phyloP scores from a whole-genome alignment of 2,797 vertebrate species.

The Ctenosaura bakeri region DNA sequence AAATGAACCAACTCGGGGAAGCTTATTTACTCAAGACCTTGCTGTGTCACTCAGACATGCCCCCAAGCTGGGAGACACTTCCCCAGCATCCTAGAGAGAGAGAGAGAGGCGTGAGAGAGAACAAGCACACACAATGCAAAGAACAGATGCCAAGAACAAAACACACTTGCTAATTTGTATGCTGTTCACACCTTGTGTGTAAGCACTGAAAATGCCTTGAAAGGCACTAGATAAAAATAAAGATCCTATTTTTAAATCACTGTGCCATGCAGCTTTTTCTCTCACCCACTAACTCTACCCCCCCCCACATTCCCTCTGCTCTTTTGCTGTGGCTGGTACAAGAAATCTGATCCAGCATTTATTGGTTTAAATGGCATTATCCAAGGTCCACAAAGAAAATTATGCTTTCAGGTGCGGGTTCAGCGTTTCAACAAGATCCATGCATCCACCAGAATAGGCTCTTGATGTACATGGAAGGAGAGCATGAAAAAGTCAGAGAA shows the following conservation, averaged over 20 bases:
- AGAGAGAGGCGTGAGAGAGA: neutral
- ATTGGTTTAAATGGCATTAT: slow-evolving; percentile 43
- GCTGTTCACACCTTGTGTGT: slow-evolving; percentile 62
- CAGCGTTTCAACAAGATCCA: neutral
- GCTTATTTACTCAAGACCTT: accelerated
- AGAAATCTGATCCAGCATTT: slow-evolving; percentile 52
- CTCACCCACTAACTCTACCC: neutral
- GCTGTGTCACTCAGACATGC: neutral
- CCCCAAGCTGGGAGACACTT: slow-evolving; percentile 13
- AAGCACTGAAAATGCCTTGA: slow-evolving; percentile 58
- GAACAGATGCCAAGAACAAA: slow-evolving; percentile 64
- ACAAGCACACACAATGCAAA: neutral
- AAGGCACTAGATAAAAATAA: slow-evolving; percentile 53
- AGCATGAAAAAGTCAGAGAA: neutral
- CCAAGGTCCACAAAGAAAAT: slow-evolving; percentile 50
- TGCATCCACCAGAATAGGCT: neutral
- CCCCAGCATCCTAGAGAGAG: slow-evolving; percentile 27
- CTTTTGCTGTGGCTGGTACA: slow-evolving; percentile 49
- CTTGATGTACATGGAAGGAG: neutral
- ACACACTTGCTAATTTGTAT: slow-evolving; percentile 67
- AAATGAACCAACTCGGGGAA: neutral
- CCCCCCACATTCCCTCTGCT: neutral
- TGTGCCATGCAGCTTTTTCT: slow-evolving; percentile 36
- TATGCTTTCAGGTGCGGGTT: slow-evolving; percentile 6
- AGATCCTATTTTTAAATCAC: slow-evolving; percentile 55